Conservation (phyloP, 2,113 vertebrate genomes). For the Athene cunicularia region DNA sequence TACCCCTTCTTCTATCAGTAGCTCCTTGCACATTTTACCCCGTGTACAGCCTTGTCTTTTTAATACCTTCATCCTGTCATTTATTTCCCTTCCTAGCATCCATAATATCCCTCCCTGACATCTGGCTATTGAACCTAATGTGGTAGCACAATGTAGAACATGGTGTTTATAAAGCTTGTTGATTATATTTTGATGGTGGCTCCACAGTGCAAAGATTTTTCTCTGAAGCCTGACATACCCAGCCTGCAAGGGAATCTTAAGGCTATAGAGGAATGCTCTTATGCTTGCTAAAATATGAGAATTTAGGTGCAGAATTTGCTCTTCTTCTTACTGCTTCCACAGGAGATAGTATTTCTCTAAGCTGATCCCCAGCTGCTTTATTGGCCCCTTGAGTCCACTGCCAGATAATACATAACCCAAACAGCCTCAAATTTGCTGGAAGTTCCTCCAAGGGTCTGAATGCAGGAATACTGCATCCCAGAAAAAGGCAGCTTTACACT, state of each 20-base stretch:
- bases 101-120: neutral
- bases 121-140: neutral
- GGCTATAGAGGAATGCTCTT: neutral
- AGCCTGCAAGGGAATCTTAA: neutral
- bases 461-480: neutral
- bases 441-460: slow-evolving; percentile 35
- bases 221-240: neutral
- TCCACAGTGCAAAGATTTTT: neutral
- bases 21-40: neutral
- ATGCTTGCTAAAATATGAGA: neutral
- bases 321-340: slow-evolving; percentile 4
- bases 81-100: neutral
- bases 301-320: neutral
- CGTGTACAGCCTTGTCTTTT: neutral
- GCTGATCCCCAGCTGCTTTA: slow-evolving; percentile 37
- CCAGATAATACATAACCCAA: slow-evolving; percentile 57
- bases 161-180: neutral
- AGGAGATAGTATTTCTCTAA: slow-evolving; percentile 45
- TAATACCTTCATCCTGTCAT: neutral
- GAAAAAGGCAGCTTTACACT: slow-evolving; percentile 39
- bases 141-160: neutral
- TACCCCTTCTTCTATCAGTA: neutral
- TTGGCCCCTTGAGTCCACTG: neutral
- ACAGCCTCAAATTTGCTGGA: slow-evolving; percentile 36
- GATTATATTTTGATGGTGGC: neutral